phyloP scores from a whole-genome alignment of 2,888 invertebrate species.

The Andrena bucephala region DNA sequence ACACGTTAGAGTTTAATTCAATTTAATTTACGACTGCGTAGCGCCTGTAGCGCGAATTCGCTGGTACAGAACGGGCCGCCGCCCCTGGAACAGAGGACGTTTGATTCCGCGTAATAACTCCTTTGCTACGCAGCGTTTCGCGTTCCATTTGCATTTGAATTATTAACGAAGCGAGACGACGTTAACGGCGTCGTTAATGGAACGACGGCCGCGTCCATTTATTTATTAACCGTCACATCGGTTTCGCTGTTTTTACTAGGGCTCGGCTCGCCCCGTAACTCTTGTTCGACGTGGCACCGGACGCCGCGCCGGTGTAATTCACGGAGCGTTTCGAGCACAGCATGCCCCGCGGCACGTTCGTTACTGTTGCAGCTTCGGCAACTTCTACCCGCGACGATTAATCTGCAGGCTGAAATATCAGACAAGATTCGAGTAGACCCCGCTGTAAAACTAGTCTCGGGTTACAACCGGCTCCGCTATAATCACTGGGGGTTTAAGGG shows the following conservation, averaged over 20 bases:
- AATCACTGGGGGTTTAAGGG: not conserved
- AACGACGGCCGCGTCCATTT: slow-evolving; percentile 10
- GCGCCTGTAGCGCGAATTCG: slow-evolving; percentile 8
- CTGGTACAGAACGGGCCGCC: slow-evolving; percentile 2
- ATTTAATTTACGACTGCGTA: slow-evolving; percentile 47
- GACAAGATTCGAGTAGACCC: not conserved
- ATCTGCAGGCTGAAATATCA: not conserved
- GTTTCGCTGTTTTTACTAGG: not conserved
- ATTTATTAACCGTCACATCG: slow-evolving; percentile 6
- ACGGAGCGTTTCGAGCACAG: not conserved
- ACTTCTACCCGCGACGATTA: not conserved
- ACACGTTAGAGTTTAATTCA: slow-evolving; percentile 44
- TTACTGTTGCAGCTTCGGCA: not conserved
- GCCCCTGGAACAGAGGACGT: not conserved
- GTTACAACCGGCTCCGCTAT: not conserved
- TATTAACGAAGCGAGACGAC: slow-evolving; percentile 19
- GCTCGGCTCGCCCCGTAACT: not conserved
- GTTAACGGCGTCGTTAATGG: slow-evolving; percentile 8
- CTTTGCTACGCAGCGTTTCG: slow-evolving; percentile 6
- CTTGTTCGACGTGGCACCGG: not conserved
- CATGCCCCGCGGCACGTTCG: not conserved
- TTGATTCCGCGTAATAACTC: slow-evolving; percentile 43
- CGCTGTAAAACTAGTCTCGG: not conserved
- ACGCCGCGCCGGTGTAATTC: not conserved
- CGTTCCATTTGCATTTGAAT: slow-evolving; percentile 36